Evolutionary conservation across 1,140 invertebrate species (phyloP).

Genomic region (Drosophila bocki): DNA sequence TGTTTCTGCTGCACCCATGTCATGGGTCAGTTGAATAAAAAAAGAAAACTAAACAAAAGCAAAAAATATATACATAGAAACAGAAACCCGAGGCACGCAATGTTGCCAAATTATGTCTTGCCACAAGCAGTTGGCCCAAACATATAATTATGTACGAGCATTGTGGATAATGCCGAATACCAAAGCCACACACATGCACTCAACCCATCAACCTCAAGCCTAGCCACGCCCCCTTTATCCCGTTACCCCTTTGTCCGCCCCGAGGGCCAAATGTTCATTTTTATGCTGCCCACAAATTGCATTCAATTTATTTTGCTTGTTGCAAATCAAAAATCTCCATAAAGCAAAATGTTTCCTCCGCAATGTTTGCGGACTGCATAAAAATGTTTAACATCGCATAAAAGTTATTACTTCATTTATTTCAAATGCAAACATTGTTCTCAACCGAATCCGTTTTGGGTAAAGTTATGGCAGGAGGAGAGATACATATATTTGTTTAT

Average conservation of each 20-base stretch:
- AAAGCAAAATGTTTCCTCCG: constrained; percentile 70
- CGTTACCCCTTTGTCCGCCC: background rate
- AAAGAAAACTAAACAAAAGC: background rate
- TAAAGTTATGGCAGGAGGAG: constrained; percentile 4
- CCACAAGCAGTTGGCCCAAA: constrained; percentile 54
- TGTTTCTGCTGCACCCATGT: constrained; percentile 47
- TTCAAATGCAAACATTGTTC: constrained; percentile 80
- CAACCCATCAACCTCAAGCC: constrained; percentile 4
- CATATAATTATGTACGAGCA: constrained; percentile 68
- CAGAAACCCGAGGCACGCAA: constrained; percentile 25
- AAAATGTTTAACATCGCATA: constrained; percentile 77
- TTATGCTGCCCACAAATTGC: constrained; percentile 77
- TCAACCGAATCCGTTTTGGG: constrained; percentile 43
- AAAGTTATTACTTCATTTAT: constrained; percentile 83
- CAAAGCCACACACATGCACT: constrained; percentile 35
- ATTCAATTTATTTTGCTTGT: constrained; percentile 81
- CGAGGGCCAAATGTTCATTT: constrained; percentile 65
- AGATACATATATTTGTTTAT: constrained; percentile 44
- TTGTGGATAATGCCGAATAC: constrained; percentile 44
- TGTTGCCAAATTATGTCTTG: constrained; percentile 48
- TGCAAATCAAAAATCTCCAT: constrained; percentile 82
- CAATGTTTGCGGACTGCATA: constrained; percentile 58
- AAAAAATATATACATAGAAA: constrained; percentile 4
- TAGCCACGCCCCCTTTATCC: constrained; percentile 24
- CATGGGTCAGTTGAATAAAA: constrained; percentile 24